Percentiles rank a stretch among this genome's conserved stretches.
Evolutionary conservation across 1,140 invertebrate species (phyloP).

Genomic region (Platorchestia sp.): DNA sequence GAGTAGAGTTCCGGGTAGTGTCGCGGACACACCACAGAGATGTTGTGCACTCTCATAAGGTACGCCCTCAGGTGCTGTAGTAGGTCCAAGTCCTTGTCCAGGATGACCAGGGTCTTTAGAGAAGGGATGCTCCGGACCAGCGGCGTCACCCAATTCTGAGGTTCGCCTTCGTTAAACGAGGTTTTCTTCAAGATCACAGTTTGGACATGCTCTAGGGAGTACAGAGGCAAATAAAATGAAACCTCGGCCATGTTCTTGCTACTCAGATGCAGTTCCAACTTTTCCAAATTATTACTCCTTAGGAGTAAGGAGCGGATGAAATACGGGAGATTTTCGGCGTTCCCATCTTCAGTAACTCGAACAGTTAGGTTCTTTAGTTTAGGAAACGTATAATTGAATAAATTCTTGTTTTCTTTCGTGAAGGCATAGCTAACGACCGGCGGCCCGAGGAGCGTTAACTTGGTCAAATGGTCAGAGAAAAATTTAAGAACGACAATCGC

Average conservation of each 20-base stretch:
- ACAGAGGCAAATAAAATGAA: background rate
- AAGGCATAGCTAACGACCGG: background rate
- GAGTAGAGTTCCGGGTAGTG: background rate
- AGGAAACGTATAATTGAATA: background rate
- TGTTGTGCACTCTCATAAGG: background rate
- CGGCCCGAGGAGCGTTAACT: background rate
- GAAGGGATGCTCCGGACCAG: background rate
- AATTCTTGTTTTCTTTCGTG: background rate
- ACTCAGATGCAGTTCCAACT: conserved; percentile 6
- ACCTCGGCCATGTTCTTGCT: background rate
- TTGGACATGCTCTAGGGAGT: background rate
- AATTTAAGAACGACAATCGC: background rate
- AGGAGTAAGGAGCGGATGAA: background rate
- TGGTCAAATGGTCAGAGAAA: background rate
- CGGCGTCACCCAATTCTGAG: background rate
- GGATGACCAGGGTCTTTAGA: background rate
- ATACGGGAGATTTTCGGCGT: background rate
- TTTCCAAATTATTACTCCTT: background rate
- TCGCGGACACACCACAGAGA: background rate
- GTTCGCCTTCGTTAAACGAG: background rate
- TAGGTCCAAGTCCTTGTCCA: background rate
- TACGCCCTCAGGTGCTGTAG: background rate
- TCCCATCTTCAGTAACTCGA: background rate
- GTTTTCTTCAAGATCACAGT: background rate
- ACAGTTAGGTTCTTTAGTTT: background rate